phyloP scores from a whole-genome alignment of 2,113 vertebrate species.

The Cynoglossus semilaevis region DNA sequence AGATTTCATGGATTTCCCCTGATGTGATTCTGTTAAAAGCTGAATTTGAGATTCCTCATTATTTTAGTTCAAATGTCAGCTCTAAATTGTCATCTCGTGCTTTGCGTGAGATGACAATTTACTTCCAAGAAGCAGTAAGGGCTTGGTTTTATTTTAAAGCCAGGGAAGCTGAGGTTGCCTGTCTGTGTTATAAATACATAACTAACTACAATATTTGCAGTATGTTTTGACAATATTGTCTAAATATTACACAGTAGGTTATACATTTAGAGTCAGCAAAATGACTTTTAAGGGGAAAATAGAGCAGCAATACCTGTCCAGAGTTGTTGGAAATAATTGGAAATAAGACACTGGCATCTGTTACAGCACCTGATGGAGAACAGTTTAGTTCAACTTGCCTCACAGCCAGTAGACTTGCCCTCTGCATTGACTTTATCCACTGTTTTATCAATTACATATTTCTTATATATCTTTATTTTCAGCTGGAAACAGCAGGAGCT shows the following conservation, averaged over 20 bases:
- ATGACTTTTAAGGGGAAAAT: constrained; percentile 65
- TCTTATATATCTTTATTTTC: constrained; percentile 74
- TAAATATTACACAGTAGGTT: constrained; percentile 65
- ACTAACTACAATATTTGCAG: constrained; percentile 61
- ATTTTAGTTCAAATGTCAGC: not conserved
- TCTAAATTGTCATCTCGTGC: constrained; percentile 38
- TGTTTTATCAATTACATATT: constrained; percentile 71
- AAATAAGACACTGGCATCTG: constrained; percentile 72
- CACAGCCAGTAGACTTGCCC: constrained; percentile 58
- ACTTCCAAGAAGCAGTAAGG: too few relatives aligned
- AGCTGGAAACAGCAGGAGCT: too few relatives aligned
- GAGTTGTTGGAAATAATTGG: constrained; percentile 67
- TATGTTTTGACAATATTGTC: constrained; percentile 67
- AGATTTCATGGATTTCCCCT: too few relatives aligned
- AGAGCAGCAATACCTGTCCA: constrained; percentile 67
- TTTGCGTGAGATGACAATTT: too few relatives aligned
- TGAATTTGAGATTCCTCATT: not conserved
- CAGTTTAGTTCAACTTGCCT: constrained; percentile 69
- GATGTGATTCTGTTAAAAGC: not conserved
- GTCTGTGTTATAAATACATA: constrained; percentile 58
- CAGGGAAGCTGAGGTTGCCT: constrained; percentile 53
- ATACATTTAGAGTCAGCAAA: constrained; percentile 65
- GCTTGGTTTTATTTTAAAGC: too few relatives aligned
- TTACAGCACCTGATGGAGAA: constrained; percentile 72
- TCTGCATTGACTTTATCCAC: constrained; percentile 65